Base-by-base conservation (phyloP, 2,797 vertebrate species). In the Protonibea diacanthus region DNA sequence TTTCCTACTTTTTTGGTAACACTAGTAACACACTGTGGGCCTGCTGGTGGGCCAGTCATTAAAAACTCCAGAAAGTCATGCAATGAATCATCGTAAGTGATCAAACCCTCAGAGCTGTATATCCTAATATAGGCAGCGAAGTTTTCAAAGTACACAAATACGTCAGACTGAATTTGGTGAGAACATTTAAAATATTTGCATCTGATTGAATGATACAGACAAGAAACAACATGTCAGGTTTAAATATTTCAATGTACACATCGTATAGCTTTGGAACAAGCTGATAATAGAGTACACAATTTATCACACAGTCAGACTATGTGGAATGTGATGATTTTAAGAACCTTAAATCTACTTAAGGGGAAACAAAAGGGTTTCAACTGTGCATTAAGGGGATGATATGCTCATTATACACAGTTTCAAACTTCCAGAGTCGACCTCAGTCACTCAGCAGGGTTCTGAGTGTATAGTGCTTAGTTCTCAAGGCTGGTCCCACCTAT, bases 401-500 rank as follows among this genome's bases (percentile, higher is more conserved):
- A 51, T 48, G 64, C 49, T 78, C 57, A 61, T 82, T 77, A 69
- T 63, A 70, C 23, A 60, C 6, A 20, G 47, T 69, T 70, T 69
- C 25, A 65, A 76, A 83, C 60, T 73, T 71, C 27, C 40, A 76
- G 56, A 75, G 45, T 70, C 6, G 1, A 57, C 72, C 60, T 66
- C 27, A 74, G 67, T 74, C 69, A 56, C 66, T 83, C 73, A 63
- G 63, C 68, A 21, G 74, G 80, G 71, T 80, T 86, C 80, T 70
- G 53, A 81, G 59, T 59, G 56, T 63, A 63, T 47, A 60, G 74
- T 11, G 4, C 55, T 87, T 33, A 18, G 57, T 79, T 88, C 81
- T 81, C 38, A n/a, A 59, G 80, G 70, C 72, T 57, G 72, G 75
- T 82, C 88, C 76, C 86, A 91, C 82, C 90, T 89, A 89, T 93